Evolutionary conservation across 2,888 invertebrate genomes (phyloP), one percentile per base, ranked within the genome.

Genomic region (Eubasilissa splendida): DNA sequence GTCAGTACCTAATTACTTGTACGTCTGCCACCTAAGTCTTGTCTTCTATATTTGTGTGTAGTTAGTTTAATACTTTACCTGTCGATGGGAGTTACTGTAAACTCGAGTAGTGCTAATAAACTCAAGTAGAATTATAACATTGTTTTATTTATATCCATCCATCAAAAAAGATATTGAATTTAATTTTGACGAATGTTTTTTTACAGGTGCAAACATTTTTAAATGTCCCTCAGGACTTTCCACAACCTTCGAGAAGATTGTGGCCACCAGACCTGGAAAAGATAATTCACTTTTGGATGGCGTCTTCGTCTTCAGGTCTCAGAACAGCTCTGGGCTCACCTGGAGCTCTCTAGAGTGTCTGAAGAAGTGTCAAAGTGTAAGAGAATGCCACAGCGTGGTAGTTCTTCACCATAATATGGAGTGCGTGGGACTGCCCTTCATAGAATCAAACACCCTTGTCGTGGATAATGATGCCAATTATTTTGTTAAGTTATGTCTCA

Each of bases 401-500:
- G 88, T 92, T 3, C 87, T 90, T 5, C 91, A 91, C 84, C 86
- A 87, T n/a, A 87, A 87, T 66, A 90, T 90, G 12, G 88, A 89
- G 84, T 92, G 92, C 84, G 89, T 89, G 76, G 90, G 91, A 0
- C 84, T 91, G 2, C 87, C 88, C 0, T 85, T 84, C 52, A 84
- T 86, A 1, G 84, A 84, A 1, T 85, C 86, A 22, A 85, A 86
- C 10, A 85, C 85, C 12, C 85, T 90, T 33, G 86, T 86, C 22
- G 87, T 90, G 4, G 93, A 93, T 85, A 90, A 91, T 66, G 91
- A 92, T 84, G 90, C 90, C 4, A 92, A 92, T 5, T 94, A 93
- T 88, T 95, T 93, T 85, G 91, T 91, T 84, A 93, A 93, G 87
- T 90, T 91, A 71, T 95, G 94, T 85, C 86, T 93, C 83, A 88